phyloP scores from a whole-genome alignment of 1,140 invertebrate species.

The Sipha flava region DNA sequence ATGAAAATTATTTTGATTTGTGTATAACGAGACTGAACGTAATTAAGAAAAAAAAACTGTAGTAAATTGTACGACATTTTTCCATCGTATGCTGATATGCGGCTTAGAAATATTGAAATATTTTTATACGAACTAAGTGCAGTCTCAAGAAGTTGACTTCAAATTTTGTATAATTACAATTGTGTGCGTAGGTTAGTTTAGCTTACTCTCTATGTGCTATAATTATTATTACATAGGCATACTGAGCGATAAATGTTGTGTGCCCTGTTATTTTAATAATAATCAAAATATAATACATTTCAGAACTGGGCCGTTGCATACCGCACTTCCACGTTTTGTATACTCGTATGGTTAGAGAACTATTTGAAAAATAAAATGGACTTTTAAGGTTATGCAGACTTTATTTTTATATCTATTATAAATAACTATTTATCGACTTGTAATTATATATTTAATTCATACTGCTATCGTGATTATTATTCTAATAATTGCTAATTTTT shows the following conservation, averaged over 20 bases:
- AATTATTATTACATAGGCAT: background rate
- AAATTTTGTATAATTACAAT: background rate
- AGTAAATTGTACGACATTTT: background rate
- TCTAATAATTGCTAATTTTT: too few species aligned
- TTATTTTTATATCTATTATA: too few species aligned
- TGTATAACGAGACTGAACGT: background rate
- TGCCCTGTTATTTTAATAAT: background rate
- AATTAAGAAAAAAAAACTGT: background rate
- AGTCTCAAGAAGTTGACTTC: slow-evolving; percentile 28
- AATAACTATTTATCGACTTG: background rate
- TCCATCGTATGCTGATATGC: background rate
- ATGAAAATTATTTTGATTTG: background rate
- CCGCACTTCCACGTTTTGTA: background rate
- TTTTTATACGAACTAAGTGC: background rate
- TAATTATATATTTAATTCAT: background rate
- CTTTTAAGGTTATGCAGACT: too few species aligned
- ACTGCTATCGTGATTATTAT: background rate
- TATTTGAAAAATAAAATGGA: background rate
- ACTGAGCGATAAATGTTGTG: background rate
- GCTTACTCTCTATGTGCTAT: background rate
- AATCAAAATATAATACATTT: background rate
- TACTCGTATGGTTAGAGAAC: background rate
- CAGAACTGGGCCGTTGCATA: background rate
- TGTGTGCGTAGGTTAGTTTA: background rate
- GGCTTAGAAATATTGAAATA: background rate